phyloP scores from a whole-genome alignment of 2,888 invertebrate species.

The Hesperia comma region DNA sequence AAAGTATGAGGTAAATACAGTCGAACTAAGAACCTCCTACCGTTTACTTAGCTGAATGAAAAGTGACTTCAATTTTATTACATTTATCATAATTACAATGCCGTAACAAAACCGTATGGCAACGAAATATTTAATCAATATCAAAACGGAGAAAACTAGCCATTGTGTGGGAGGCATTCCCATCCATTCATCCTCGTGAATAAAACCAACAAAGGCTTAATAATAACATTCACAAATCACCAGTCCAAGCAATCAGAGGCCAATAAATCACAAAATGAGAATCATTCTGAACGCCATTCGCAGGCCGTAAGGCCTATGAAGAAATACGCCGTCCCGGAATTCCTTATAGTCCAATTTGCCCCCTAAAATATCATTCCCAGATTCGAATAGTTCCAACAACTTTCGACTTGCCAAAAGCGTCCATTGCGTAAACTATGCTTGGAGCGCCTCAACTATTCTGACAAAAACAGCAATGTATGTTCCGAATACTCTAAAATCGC shows the following conservation, averaged over 20 bases:
- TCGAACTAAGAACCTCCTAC: too few species aligned
- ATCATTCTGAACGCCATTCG: conserved; percentile 47
- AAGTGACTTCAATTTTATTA: too few species aligned
- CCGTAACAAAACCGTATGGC: too few species aligned
- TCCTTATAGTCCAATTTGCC: conserved; percentile 58
- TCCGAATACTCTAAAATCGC: background rate
- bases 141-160: background rate
- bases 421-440: conserved; percentile 26
- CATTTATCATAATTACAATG: too few species aligned
- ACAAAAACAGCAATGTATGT: conserved; percentile 32
- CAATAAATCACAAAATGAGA: conserved; percentile 22
- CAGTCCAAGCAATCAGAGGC: background rate
- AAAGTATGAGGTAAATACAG: too few species aligned
- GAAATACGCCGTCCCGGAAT: conserved; percentile 56
- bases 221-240: conserved; percentile 10
- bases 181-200: background rate
- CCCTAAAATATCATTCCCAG: conserved; percentile 63
- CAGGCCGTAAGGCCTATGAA: conserved; percentile 63
- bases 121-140: too few species aligned
- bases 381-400: conserved; percentile 41
- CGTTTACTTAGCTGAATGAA: too few species aligned
- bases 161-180: background rate
- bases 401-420: conserved; percentile 13
- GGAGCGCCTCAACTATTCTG: conserved; percentile 2
- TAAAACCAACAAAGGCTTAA: conserved; percentile 9